Evolutionary conservation across 2,797 vertebrate genomes (phyloP).

Genomic region (Hapalemur alaotrensis): DNA sequence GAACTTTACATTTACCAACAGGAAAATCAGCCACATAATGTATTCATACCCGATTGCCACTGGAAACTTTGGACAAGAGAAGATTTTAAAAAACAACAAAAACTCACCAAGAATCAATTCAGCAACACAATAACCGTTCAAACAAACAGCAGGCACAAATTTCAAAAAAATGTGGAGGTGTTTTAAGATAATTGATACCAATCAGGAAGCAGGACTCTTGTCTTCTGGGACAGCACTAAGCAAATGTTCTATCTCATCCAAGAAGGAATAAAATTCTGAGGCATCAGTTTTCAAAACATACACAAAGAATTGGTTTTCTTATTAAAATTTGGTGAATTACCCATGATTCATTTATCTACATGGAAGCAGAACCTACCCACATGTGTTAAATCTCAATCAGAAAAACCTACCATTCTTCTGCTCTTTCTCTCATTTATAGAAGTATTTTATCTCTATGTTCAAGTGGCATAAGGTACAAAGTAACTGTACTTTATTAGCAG

Average conservation of each 20-base stretch:
- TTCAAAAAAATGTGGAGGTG: not conserved
- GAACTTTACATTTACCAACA: not conserved
- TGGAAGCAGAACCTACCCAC: not conserved
- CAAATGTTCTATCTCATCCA: slow-evolving; percentile 36
- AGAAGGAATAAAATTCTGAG: slow-evolving; percentile 29
- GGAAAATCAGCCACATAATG: not conserved
- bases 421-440: not conserved
- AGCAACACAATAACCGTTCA: not conserved
- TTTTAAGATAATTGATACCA: not conserved
- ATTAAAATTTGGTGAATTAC: slow-evolving; percentile 26
- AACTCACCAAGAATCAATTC: slow-evolving; percentile 37
- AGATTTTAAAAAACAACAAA: not conserved
- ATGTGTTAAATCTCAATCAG: not conserved
- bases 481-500: not conserved
- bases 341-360: not conserved
- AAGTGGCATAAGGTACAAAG: not conserved
- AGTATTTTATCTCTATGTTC: not conserved
- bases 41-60: not conserved
- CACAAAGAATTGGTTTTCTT: slow-evolving; percentile 41
- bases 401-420: not conserved
- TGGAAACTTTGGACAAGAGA: not conserved
- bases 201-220: slow-evolving; percentile 20
- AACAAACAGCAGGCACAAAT: slow-evolving; percentile 23
- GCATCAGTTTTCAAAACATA: slow-evolving; percentile 32
- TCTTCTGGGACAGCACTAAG: slow-evolving; percentile 39